Conservation (phyloP, 23 tunicate genomes). For the Botrylloides violaceus region DNA sequence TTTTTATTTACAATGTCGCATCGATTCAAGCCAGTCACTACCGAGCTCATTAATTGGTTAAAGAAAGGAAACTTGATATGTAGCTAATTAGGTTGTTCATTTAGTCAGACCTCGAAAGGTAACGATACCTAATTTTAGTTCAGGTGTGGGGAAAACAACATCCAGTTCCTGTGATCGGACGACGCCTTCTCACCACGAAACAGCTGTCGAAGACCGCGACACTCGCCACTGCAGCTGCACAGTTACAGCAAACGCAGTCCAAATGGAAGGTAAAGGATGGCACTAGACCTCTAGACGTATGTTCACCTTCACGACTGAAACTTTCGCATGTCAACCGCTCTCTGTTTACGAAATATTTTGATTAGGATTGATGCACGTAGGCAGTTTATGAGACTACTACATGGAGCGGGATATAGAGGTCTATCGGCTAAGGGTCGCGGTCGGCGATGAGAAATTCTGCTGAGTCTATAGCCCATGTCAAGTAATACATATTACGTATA, state of each 20-base stretch:
- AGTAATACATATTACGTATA: too few species aligned
- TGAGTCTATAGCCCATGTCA: too few species aligned
- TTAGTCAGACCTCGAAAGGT: neutral
- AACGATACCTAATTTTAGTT: neutral
- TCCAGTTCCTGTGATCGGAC: neutral
- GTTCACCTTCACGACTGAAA: too few species aligned
- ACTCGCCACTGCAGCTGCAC: conserved; percentile 8
- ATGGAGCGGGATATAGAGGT: too few species aligned
- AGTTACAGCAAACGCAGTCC: conserved; percentile 4
- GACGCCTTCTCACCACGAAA: conserved; percentile 7
- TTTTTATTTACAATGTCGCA: neutral
- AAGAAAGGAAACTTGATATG: conserved; percentile 23
- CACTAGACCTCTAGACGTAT: too few species aligned
- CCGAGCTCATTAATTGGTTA: conserved; percentile 16
- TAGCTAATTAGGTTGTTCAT: neutral
- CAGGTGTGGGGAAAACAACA: conserved; percentile 28
- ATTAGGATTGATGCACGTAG: too few species aligned
- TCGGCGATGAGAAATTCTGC: too few species aligned
- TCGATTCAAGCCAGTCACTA: conserved; percentile 14
- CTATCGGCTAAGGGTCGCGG: too few species aligned
- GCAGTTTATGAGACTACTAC: too few species aligned
- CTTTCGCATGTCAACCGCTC: too few species aligned
- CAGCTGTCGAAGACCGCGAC: conserved; percentile 9
- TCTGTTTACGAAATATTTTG: too few species aligned
- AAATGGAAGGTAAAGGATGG: conserved; percentile 15